Evolutionary conservation across 1,140 invertebrate genomes (phyloP).

Genomic region (Drosophila arawakana): DNA sequence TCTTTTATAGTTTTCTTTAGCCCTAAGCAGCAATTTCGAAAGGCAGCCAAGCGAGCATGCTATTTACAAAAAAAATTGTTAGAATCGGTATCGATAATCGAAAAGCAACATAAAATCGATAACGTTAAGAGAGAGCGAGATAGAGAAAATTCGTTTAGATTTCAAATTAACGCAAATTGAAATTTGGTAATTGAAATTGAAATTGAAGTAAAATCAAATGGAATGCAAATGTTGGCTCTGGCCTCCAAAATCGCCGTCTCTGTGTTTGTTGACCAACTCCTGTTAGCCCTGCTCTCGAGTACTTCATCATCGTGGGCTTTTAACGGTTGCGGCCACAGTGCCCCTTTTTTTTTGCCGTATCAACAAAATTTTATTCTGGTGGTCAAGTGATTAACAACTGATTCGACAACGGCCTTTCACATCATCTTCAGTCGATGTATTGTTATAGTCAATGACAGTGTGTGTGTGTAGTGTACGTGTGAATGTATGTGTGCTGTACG

Average conservation of each 20-base stretch:
- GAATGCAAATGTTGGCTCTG: slow-evolving; percentile 17
- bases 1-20: slow-evolving; percentile 4
- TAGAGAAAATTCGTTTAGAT: background rate
- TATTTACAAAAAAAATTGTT: slow-evolving; percentile 4
- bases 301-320: background rate
- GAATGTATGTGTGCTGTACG: background rate
- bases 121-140: background rate
- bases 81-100: slow-evolving; percentile 26
- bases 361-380: slow-evolving; percentile 84
- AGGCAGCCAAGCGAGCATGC: slow-evolving; percentile 19
- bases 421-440: slow-evolving; percentile 20
- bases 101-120: slow-evolving; percentile 40
- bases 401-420: slow-evolving; percentile 22
- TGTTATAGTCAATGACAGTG: slow-evolving; percentile 14
- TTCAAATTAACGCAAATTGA: slow-evolving; percentile 15
- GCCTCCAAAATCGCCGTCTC: background rate
- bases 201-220: slow-evolving; percentile 25
- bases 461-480: background rate
- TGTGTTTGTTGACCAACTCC: slow-evolving; percentile 2
- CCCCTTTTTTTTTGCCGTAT: slow-evolving; percentile 65
- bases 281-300: background rate
- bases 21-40: slow-evolving; percentile 36
- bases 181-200: slow-evolving; percentile 17
- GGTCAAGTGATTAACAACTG: slow-evolving; percentile 81
- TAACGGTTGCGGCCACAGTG: slow-evolving; percentile 71